These are phyloP conservation scores for Monodelphis domestica DNA, from an alignment of 2,797 vertebrate species.

Conservation along the genomic window DNA sequence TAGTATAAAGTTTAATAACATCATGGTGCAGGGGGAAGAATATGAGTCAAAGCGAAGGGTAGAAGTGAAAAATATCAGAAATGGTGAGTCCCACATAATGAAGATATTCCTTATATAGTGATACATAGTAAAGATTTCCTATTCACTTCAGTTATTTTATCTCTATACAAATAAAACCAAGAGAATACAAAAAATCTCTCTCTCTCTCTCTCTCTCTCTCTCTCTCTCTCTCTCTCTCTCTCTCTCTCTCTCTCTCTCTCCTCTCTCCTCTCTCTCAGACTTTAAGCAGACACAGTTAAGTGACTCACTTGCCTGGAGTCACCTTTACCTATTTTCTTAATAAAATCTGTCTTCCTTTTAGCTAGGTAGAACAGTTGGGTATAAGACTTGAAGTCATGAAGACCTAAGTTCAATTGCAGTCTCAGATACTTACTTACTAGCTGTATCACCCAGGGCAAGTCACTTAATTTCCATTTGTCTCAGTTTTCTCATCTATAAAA, in stretches of 20 bases:
- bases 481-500: background rate
- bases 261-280: too few species aligned
- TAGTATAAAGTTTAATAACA: background rate
- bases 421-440: background rate
- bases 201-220: slow-evolving; percentile 30
- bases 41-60: background rate
- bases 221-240: slow-evolving; percentile 38
- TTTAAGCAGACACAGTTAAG: too few species aligned
- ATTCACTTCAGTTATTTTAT: slow-evolving; percentile 9
- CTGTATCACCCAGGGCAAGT: background rate
- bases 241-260: too few species aligned
- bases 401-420: background rate
- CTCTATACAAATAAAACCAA: background rate
- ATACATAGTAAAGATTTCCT: background rate
- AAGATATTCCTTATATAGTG: slow-evolving; percentile 13
- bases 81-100: background rate
- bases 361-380: background rate
- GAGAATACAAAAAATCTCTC: slow-evolving; percentile 33
- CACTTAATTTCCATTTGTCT: background rate
- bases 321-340: background rate
- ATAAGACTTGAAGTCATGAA: background rate
- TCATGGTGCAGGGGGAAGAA: background rate
- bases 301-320: too few species aligned
- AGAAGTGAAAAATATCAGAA: background rate
- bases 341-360: background rate